phyloP scores from a whole-genome alignment of 2,888 invertebrate genomes.

The Pseudococcus longispinus region DNA sequence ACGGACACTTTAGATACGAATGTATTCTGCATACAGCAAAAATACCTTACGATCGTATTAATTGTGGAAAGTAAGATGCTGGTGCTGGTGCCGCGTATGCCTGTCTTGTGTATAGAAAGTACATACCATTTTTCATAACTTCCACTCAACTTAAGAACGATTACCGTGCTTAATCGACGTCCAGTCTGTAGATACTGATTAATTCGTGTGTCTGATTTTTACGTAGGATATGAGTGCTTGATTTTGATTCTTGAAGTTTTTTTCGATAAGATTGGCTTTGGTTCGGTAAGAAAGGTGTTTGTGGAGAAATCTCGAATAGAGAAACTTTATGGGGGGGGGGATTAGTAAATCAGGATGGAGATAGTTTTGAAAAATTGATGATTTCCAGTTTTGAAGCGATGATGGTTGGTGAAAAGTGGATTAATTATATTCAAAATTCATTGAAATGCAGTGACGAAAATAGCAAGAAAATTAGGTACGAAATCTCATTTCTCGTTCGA shows the following conservation, averaged over 20 bases:
- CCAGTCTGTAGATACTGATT: neutral
- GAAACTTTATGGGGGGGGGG: too few species aligned
- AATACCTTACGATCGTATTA: neutral
- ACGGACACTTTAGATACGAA: neutral
- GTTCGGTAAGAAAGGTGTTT: too few species aligned
- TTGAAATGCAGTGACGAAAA: too few species aligned
- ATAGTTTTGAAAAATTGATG: too few species aligned
- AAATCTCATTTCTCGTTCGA: too few species aligned
- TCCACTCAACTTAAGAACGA: slow-evolving; percentile 19
- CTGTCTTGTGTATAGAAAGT: neutral
- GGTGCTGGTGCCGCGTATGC: neutral
- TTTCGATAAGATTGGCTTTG: neutral
- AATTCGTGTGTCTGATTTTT: neutral
- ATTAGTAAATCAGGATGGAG: too few species aligned
- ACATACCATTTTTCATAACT: slow-evolving; percentile 25
- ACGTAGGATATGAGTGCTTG: neutral
- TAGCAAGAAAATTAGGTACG: too few species aligned
- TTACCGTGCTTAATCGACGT: slow-evolving; percentile 7
- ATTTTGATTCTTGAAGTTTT: neutral
- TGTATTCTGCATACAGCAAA: neutral
- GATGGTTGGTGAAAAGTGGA: too few species aligned
- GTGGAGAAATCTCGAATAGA: too few species aligned
- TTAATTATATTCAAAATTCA: too few species aligned
- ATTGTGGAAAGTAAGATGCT: slow-evolving; percentile 28
- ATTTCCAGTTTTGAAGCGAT: too few species aligned